phyloP scores from a whole-genome alignment of 1,140 invertebrate genomes.

The Drosophila lini region DNA sequence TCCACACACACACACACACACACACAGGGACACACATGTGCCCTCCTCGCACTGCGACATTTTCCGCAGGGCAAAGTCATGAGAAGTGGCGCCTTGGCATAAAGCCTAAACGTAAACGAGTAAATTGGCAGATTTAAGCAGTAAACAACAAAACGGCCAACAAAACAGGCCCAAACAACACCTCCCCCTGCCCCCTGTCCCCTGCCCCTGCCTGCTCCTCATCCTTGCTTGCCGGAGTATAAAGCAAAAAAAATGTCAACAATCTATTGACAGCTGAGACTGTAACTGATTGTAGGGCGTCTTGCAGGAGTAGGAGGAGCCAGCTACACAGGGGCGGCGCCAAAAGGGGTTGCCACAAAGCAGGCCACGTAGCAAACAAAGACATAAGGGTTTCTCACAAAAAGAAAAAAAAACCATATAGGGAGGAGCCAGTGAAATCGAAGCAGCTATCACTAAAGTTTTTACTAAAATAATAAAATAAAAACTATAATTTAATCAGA shows the following conservation, averaged over 20 bases:
- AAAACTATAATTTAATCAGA: too few species aligned
- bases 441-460: background rate
- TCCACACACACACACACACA: slow-evolving; percentile 30
- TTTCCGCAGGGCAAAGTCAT: slow-evolving; percentile 11
- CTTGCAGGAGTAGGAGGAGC: background rate
- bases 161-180: slow-evolving; percentile 63
- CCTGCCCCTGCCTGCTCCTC: too few species aligned
- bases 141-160: slow-evolving; percentile 79
- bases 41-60: background rate
- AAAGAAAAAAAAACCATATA: slow-evolving; percentile 4
- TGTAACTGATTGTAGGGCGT: slow-evolving; percentile 70
- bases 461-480: background rate
- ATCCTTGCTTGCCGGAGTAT: slow-evolving; percentile 55
- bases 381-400: slow-evolving; percentile 58
- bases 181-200: background rate
- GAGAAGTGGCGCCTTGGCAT: slow-evolving; percentile 37
- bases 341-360: slow-evolving; percentile 48
- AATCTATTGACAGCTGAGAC: slow-evolving; percentile 82
- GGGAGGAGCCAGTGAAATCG: background rate
- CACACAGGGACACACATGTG: slow-evolving; percentile 7
- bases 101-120: slow-evolving; percentile 82
- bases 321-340: slow-evolving; percentile 3
- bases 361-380: slow-evolving; percentile 80
- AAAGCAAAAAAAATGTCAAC: slow-evolving; percentile 79
- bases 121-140: slow-evolving; percentile 83